Evolutionary conservation across 2,888 invertebrate species (phyloP).

Genomic region (Xanthia icteritia): DNA sequence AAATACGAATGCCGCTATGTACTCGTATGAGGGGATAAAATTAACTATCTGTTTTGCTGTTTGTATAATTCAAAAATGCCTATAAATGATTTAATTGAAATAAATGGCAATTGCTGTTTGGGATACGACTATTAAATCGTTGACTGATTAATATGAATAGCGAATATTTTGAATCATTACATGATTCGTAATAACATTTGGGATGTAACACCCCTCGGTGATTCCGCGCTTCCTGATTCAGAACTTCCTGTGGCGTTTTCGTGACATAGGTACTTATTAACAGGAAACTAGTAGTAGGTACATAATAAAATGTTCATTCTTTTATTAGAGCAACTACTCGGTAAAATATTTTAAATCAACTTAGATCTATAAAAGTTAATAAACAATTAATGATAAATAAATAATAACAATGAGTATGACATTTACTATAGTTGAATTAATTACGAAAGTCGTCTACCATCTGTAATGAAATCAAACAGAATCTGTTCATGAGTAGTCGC

Average conservation of each 20-base stretch:
- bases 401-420: constrained; percentile 32
- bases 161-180: constrained; percentile 33
- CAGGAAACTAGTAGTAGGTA: constrained; percentile 22
- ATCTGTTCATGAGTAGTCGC: constrained; percentile 57
- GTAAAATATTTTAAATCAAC: not conserved
- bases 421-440: constrained; percentile 39
- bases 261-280: not conserved
- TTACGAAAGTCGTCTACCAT: constrained; percentile 36
- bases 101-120: not conserved
- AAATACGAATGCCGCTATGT: not conserved
- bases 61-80: not conserved
- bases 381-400: constrained; percentile 27
- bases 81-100: not conserved
- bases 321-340: constrained; percentile 7
- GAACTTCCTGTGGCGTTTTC: constrained; percentile 14
- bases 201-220: not conserved
- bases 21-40: not conserved
- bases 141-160: not conserved
- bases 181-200: constrained; percentile 27
- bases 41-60: no score
- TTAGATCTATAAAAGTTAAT: constrained; percentile 23
- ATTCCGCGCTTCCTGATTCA: constrained; percentile 20
- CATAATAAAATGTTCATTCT: not conserved
- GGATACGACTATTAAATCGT: not conserved
- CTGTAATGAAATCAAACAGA: constrained; percentile 64